Base-by-base conservation (phyloP, 1,140 invertebrate species). In the Cydia amplana region DNA sequence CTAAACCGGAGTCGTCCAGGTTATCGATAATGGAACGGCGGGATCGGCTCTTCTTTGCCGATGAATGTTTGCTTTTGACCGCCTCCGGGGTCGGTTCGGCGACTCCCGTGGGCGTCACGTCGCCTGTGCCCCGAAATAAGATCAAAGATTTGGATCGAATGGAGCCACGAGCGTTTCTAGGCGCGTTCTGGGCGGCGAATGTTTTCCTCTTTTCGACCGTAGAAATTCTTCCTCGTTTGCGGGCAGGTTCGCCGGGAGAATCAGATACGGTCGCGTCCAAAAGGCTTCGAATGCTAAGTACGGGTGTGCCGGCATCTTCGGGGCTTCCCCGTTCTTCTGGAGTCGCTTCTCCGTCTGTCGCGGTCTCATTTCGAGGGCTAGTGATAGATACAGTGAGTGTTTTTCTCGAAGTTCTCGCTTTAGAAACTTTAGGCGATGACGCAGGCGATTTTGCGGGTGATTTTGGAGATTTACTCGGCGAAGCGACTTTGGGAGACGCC, bases 41-140 rank as follows among this genome's bases (percentile, higher is more conserved):
- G 6, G 93, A 93, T 43, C 80, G 82, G 0, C 91, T 86, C 75
- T 93, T 93, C 75, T 93, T 93, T 0, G 93, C 92, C 0, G 91
- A 92, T 2, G 93, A 93, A 78, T 93, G 93, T 75, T 93, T 93
- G 72, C 92, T 91, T 78, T 93, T 93, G 5, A 93, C 88, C 1
- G 81, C 83, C 75, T 93, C 91, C 9, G 83, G 91, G 5, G 87
- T 78, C 6, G 86, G 77, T 75, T 88, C 90, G 0, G 90, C 83
- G 0, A 80, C 85, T 72, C 91, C 91, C 20, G 85, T 93, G 0
- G 93, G 93, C 1, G 93, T 93, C 0, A 87, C 79, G 2, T 32
- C 25, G 2, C 64, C 64, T 5, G 64, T 10, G 6, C 18, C 20
- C 79, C 74, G 7, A 70, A 55, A 75, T 1, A 80, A 63, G 25